These are phyloP conservation scores for Phalacrocorax brasilianus DNA, from an alignment of 2,113 vertebrate species.

Conservation along the genomic window DNA sequence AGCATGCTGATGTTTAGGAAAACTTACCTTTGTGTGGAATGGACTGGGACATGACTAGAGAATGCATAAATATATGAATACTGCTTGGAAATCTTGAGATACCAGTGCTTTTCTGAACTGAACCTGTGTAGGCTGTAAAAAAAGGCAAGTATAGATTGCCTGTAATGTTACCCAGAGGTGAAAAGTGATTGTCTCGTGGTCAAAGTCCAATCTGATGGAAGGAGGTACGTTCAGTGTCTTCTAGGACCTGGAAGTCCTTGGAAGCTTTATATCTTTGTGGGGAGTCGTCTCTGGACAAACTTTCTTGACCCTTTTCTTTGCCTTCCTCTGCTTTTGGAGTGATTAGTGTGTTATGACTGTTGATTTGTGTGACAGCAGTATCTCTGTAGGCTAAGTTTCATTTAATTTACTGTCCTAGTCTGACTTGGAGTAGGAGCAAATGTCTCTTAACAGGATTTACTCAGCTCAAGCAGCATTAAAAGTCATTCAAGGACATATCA, in stretches of 20 bases:
- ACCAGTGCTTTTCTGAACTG: neutral
- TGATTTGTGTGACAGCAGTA: neutral
- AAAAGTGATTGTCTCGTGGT: neutral
- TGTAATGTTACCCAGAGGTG: neutral
- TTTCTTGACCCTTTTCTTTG: neutral
- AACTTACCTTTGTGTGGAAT: neutral
- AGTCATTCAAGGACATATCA: conserved; percentile 33
- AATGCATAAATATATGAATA: neutral
- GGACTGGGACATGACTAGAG: neutral
- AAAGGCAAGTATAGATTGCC: neutral
- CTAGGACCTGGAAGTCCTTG: neutral
- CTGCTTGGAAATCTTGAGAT: neutral
- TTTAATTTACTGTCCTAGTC: conserved; percentile 27
- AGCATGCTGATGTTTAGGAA: neutral
- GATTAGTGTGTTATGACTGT: neutral
- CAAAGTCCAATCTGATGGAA: neutral
- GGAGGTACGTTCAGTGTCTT: neutral
- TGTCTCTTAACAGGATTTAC: conserved; percentile 50
- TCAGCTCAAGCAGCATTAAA: conserved; percentile 27
- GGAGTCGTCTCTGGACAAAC: neutral
- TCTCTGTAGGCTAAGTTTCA: neutral
- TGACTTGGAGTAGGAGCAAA: conserved; percentile 26
- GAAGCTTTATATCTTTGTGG: neutral
- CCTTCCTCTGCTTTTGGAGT: neutral
- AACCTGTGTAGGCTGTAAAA: neutral